Evolutionary conservation across 2,113 vertebrate species (phyloP).

Genomic region (Zosterops borbonicus): DNA sequence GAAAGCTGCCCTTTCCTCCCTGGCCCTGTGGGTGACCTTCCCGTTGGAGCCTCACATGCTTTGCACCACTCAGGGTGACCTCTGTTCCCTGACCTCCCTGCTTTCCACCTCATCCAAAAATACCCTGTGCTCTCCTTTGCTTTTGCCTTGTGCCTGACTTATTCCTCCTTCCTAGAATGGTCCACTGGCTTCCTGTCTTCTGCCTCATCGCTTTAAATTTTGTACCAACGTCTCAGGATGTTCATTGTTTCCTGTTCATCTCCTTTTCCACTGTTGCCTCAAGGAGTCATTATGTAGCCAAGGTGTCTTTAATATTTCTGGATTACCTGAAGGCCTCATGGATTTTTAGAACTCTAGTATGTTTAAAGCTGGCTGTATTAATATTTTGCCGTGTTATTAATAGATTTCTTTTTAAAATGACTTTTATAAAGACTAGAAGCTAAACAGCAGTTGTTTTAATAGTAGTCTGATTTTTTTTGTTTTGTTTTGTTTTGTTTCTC

Average conservation of each 20-base stretch:
- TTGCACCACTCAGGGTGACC: neutral
- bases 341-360: neutral
- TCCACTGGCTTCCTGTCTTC: neutral
- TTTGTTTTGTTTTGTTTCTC: neutral
- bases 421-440: neutral
- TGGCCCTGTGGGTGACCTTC: neutral
- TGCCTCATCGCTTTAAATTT: neutral
- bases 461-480: neutral
- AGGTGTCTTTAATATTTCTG: neutral
- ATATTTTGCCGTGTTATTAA: neutral
- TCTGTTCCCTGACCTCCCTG: neutral
- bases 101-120: neutral
- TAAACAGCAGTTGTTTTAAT: neutral
- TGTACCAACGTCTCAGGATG: neutral
- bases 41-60: accelerated
- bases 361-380: neutral
- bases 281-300: neutral
- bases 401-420: accelerated
- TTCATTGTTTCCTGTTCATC: neutral
- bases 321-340: neutral
- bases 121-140: neutral
- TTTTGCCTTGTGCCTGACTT: neutral
- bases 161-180: neutral
- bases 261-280: neutral
- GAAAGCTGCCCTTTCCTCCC: neutral